Conservation (phyloP, 2,113 vertebrate genomes). For the Apeltes quadracus region DNA sequence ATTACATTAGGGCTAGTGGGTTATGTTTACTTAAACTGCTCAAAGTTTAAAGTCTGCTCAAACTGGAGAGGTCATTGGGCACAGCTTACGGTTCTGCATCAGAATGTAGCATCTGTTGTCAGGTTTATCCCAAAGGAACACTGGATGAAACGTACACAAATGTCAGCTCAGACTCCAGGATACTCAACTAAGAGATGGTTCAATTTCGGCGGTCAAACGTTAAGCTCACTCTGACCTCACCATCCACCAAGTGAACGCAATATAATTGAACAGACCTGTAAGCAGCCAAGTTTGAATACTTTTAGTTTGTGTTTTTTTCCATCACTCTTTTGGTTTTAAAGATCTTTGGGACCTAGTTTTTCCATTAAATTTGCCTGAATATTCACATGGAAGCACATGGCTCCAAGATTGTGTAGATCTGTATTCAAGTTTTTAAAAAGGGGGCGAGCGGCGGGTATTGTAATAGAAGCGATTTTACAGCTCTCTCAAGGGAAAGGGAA, state of each 20-base stretch:
- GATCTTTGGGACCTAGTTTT: constrained; percentile 33
- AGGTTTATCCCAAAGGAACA: no score
- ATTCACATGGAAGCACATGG: constrained; percentile 25
- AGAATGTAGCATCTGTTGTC: no score
- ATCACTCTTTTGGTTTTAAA: constrained; percentile 26
- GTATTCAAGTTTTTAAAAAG: constrained; percentile 66
- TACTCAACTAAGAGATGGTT: neutral
- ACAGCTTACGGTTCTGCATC: no score
- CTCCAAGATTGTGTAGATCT: constrained; percentile 58
- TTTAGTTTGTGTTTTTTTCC: constrained; percentile 22
- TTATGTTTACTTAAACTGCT: neutral
- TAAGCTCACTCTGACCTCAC: neutral
- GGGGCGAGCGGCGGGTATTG: constrained; percentile 64
- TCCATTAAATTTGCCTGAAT: constrained; percentile 62
- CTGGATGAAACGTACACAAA: no score
- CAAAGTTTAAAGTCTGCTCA: no score
- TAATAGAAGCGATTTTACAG: constrained; percentile 68
- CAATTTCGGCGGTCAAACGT: neutral
- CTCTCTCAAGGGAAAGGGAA: constrained; percentile 62
- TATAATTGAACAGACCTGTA: neutral
- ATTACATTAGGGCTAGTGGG: neutral
- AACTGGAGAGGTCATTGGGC: neutral
- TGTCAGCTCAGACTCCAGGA: neutral
- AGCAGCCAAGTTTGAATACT: neutral
- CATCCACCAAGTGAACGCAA: neutral